Evolutionary conservation across 2,797 vertebrate species (phyloP).

Genomic region (Sebastes trivittatus): DNA sequence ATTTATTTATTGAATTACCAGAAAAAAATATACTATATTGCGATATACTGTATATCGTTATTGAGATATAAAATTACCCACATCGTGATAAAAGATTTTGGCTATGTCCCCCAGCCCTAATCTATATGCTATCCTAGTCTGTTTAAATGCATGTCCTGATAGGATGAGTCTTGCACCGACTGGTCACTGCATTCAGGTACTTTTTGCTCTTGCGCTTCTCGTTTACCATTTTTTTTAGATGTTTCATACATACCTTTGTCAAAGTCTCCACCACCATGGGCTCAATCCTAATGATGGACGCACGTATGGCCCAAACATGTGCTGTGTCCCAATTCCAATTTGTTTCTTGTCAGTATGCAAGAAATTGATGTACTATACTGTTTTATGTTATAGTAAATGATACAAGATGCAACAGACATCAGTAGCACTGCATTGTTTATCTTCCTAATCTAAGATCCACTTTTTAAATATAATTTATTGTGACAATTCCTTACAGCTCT

Average conservation of each 20-base stretch:
- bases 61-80: too few species aligned
- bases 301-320: not conserved
- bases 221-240: not conserved
- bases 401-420: not conserved
- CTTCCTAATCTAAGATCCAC: not conserved
- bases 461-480: not conserved
- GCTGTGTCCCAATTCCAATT: not conserved
- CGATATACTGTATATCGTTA: too few species aligned
- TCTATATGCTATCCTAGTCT: not conserved
- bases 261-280: not conserved
- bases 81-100: fast-evolving
- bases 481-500: not conserved
- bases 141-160: not conserved
- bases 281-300: not conserved
- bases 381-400: not conserved
- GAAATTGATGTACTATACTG: not conserved
- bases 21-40: too few species aligned
- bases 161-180: not conserved
- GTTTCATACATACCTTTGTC: not conserved
- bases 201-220: not conserved
- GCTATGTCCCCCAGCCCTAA: too few species aligned
- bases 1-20: too few species aligned
- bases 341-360: not conserved
- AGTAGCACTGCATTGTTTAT: not conserved
- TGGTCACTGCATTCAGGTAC: not conserved